Percentiles rank a stretch among this genome's conserved stretches.
These are phyloP conservation scores for Luperina testacea DNA, from an alignment of 2,888 invertebrate species.

Conservation along the genomic window DNA sequence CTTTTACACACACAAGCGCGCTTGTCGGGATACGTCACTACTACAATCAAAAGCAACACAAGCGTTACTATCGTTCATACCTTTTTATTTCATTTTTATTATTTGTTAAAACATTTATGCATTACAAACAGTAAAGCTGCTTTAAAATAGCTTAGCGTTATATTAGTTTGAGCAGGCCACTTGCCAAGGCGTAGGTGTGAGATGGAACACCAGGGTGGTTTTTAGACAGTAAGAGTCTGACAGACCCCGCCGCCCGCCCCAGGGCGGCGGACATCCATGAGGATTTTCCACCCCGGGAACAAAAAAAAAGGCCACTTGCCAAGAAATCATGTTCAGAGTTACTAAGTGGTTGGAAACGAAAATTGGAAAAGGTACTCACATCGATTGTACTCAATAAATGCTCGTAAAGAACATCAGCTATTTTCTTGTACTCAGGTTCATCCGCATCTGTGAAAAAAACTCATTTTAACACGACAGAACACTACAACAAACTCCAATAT, in stretches of 20 bases:
- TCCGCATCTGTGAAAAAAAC: constrained; percentile 76
- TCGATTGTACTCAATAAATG: constrained; percentile 82
- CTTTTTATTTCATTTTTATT: neutral
- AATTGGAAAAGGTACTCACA: constrained; percentile 75
- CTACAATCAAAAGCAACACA: too few species aligned
- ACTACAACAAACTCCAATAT: neutral
- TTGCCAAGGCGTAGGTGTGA: neutral
- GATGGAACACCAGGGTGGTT: too few species aligned
- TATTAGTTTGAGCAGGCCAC: neutral
- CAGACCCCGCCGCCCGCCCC: too few species aligned
- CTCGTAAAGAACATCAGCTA: constrained; percentile 82
- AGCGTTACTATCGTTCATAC: too few species aligned
- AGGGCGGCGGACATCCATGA: too few species aligned
- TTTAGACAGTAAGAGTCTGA: too few species aligned
- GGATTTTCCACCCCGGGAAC: too few species aligned
- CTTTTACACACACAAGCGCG: too few species aligned
- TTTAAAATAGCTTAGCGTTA: neutral
- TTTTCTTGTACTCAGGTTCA: constrained; percentile 86
- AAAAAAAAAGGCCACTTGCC: neutral
- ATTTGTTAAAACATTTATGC: neutral
- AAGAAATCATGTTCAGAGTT: neutral
- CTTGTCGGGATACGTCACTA: too few species aligned
- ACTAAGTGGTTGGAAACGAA: neutral
- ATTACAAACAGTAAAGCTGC: neutral
- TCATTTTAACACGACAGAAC: neutral